Base-by-base conservation (phyloP, 2,797 vertebrate genomes). In the Rhynchotus rufescens region DNA sequence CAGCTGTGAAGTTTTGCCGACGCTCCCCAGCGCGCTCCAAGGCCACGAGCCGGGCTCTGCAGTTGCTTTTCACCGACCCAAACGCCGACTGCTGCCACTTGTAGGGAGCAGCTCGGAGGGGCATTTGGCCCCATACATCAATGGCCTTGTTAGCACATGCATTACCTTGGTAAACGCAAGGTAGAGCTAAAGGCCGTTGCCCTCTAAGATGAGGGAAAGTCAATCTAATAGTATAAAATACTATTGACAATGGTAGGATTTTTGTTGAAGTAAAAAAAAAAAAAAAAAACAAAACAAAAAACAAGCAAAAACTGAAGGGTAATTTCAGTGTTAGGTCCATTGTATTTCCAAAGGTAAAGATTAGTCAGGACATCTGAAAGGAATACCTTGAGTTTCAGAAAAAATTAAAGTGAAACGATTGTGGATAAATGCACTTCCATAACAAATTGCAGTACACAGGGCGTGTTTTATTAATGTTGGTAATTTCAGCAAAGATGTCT, bases 391-490 rank as follows among this genome's bases (percentile, higher is more conserved):
- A 28, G 30, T 84, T 89, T 95, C 84, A 89, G 76, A 89, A 85
- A 87, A 64, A 32, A 47, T 80, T 91, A 86, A 94, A 93, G 92
- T 84, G 89, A 84, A 91, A 95, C 90, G 82, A 67, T 89, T 81
- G 36, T 73, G 89, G 80, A 44, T 85, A 95, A 87, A 94, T 78
- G 89, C 90, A 85, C 91, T 94, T 95, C 83, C 93, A 64, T 96
- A 93, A 95, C 91, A 91, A 94, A 94, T 93, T 85, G 54, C 77
- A 92, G 65, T 90, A 75, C 45, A 68, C 88, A 17, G 81, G 96
- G 95, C 97, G 97, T 95, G 94, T 97, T 93, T 91, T 95, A 86
- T 76, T 95, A 96, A 92, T 67, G 85, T 93, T 91, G 80, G 64
- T 92, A 92, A 94, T 94, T 95, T 89, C 92, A 87, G 84, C 88